Evolutionary conservation across 2,113 vertebrate genomes (phyloP).

Genomic region (Elephas maximus): DNA sequence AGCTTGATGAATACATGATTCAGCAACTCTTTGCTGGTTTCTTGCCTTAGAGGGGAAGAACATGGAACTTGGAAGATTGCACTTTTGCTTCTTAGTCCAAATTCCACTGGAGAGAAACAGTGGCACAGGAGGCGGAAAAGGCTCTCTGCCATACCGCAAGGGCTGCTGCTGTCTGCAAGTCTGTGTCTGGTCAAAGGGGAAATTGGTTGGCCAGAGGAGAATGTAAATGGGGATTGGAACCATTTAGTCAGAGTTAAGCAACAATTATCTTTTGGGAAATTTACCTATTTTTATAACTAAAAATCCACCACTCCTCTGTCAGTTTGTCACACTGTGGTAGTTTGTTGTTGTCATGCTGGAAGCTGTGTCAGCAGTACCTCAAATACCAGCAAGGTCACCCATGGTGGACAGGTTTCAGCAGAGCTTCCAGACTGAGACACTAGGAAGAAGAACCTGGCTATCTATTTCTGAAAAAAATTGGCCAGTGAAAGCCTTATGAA

Average conservation of each 20-base stretch:
- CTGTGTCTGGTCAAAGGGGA: background rate
- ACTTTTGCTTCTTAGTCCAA: slow-evolving; percentile 21
- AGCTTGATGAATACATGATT: slow-evolving; percentile 29
- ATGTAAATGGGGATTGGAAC: background rate
- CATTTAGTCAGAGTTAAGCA: slow-evolving; percentile 32
- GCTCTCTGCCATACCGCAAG: background rate
- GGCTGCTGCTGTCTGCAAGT: background rate
- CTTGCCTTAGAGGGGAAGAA: slow-evolving; percentile 16
- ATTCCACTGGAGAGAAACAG: background rate
- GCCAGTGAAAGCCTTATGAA: too few relatives aligned
- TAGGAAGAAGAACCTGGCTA: too few relatives aligned
- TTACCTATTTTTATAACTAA: background rate
- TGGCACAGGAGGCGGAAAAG: background rate
- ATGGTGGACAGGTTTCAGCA: too few relatives aligned
- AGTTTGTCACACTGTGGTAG: too few relatives aligned
- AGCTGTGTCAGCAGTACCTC: too few relatives aligned
- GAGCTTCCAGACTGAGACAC: too few relatives aligned
- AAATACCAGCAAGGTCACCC: too few relatives aligned
- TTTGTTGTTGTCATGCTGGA: too few relatives aligned
- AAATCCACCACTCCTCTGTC: background rate
- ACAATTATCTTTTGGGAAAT: slow-evolving; percentile 20
- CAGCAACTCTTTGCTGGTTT: background rate
- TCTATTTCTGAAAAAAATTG: too few relatives aligned
- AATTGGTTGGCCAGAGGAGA: slow-evolving; percentile 1
- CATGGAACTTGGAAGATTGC: slow-evolving; percentile 8